Evolutionary conservation across 1,140 invertebrate genomes (phyloP).

Genomic region (Lasaia peninsularis): DNA sequence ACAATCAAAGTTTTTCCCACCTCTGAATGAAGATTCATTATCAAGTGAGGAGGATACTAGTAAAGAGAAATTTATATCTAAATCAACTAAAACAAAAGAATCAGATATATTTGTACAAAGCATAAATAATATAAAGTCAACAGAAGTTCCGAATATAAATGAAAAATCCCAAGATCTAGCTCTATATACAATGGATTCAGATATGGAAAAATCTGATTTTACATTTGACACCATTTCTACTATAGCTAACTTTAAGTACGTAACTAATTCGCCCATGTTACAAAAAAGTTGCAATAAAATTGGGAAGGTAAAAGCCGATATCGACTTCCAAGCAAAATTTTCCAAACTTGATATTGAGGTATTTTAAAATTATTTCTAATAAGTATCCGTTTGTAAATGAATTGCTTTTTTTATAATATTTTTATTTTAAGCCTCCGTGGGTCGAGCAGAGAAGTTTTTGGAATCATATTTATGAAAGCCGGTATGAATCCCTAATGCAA

Average conservation of each 20-base stretch:
- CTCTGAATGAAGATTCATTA: conserved; percentile 25
- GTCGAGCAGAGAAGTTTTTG: conserved; percentile 43
- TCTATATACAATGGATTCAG: conserved; percentile 17
- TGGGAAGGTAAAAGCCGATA: conserved; percentile 35
- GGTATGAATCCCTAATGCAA: conserved; percentile 61
- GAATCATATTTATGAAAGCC: conserved; percentile 53
- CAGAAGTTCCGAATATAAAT: conserved; percentile 7
- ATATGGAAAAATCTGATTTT: conserved; percentile 41
- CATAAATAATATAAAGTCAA: conserved; percentile 24
- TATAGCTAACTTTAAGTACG: neutral
- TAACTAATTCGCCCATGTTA: neutral
- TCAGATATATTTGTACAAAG: conserved; percentile 27
- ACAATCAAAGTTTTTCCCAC: conserved; percentile 41
- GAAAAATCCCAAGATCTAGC: neutral
- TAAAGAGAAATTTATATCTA: neutral
- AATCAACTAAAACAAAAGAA: conserved; percentile 16
- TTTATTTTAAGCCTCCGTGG: conserved; percentile 49
- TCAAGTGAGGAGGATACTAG: neutral
- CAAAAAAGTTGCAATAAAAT: conserved; percentile 37
- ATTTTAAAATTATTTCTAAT: conserved; percentile 1
- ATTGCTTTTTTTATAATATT: neutral
- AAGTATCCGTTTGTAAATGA: neutral
- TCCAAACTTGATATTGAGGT: conserved; percentile 54
- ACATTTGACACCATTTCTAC: conserved; percentile 35
- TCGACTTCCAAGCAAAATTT: conserved; percentile 51